phyloP scores from a whole-genome alignment of 2,797 vertebrate species.

The Tolypeutes matacus region DNA sequence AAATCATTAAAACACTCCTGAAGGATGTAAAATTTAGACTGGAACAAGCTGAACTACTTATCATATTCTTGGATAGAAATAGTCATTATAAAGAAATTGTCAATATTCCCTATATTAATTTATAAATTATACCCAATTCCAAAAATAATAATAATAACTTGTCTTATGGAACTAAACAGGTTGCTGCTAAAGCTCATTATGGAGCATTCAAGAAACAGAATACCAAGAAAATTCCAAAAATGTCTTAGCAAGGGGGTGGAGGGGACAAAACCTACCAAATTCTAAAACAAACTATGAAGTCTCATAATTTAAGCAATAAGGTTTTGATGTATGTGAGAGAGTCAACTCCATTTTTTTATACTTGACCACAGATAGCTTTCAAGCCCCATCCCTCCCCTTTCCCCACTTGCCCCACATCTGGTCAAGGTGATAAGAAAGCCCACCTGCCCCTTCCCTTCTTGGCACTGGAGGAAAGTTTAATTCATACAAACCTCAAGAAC shows the following conservation, averaged over 20 bases:
- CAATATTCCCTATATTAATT: not conserved
- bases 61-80: slow-evolving; percentile 21
- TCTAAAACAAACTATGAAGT: not conserved
- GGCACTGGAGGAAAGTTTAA: not conserved
- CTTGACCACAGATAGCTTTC: too few species aligned
- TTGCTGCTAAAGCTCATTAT: not conserved
- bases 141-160: slow-evolving; percentile 25
- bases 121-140: not conserved
- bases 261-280: not conserved
- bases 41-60: not conserved
- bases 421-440: not conserved
- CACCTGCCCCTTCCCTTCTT: not conserved
- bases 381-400: not conserved
- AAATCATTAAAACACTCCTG: not conserved
- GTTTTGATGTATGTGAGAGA: not conserved
- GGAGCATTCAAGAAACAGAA: not conserved
- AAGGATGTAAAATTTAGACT: not conserved
- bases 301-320: not conserved
- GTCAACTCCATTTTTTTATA: not conserved
- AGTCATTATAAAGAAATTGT: not conserved
- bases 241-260: not conserved
- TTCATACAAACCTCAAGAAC: not conserved
- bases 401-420: not conserved
- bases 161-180: not conserved
- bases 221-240: not conserved